Base-by-base conservation (phyloP, 2,113 vertebrate genomes). In the Bostrychus sinensis region DNA sequence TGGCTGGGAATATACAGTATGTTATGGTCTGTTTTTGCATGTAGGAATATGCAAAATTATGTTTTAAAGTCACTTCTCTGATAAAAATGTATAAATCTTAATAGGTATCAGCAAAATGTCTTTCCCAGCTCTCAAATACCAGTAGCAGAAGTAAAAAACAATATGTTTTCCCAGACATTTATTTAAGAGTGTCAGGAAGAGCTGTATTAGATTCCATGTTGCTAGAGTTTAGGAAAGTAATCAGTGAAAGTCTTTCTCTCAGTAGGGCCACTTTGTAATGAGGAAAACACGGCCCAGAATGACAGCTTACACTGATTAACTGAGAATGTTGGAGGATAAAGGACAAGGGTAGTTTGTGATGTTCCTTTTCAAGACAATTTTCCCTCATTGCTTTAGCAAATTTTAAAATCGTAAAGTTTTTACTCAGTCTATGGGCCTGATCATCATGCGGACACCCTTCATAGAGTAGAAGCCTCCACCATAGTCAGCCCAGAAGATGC, bases 401-500 rank as follows among this genome's bases (percentile, higher is more conserved):
- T 61, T 68, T 39, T 16, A 17, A 46, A 57, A n/a, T 73, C 25
- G n/a, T n/a, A 38, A 58, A 30, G 42, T 39, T 38, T 71, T 65
- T 75, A 46, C 63, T 91, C 80, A 98, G 87, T 98, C 97, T 73
- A 98, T 97, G 46, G 96, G 96, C 74, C 96, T 92, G 86, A 99
- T 94, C 94, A 98, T 85, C 94, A 99, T 95, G 58, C 94, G 95
- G 38, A 97, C 95, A 43, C 93, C 84, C 87, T 94, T 95, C 88
- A 99, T 85, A 34, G 97, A 99, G 82, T 99, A 99, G 68, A 97
- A 99, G 0, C 97, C 97, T 39, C 97, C 97, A 0, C 97, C 92
- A 30, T 98, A 99, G 67, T 99, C 97, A 0, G 97, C 97, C 97
- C 97, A 99, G 75, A 97, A 99, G 51, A 98, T 94, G 2, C 97